Evolutionary conservation across 2,113 vertebrate genomes (phyloP), one percentile per base, ranked within the genome.

Genomic region (Oryctolagus cuniculus): DNA sequence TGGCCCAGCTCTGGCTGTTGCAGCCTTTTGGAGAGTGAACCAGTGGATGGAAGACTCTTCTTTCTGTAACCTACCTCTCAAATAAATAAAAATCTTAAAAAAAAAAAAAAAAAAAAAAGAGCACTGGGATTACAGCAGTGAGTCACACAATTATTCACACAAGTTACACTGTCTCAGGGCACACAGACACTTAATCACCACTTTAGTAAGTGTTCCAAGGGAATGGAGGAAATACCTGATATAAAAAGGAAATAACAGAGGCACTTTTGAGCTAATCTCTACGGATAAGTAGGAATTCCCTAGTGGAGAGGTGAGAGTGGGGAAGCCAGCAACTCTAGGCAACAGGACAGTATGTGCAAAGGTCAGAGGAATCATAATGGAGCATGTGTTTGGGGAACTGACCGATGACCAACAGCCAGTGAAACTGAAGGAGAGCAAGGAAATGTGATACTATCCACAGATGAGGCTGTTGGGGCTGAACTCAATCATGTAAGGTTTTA

Each of bases 201-300:
- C 0, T n/a, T 12, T 44, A 64, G 64, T 29, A 79, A 89, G 49
- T 69, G 36, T 15, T 73, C 61, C 31, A 25, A 89, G 22, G 19
- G 38, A 81, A 78, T 29, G 10, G 27, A 82, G 82, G 36, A 89
- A 94, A 86, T 51, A 81, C 87, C 53, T 94, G 49, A 74, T 51
- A 34, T 34, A 64, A 86, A 70, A 82, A 90, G 29, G 73, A 81
- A 94, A 16, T 53, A 38, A 80, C 55, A 95, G n/a, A 86, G 78
- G 78, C 44, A 84, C 63, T 94, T 93, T 22, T 77, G 81, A 95
- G 70, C 66, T 80, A 1, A 86, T 44, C 51, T 78, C 66, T 79
- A 92, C 91, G 67, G 44, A 89, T 58, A 27, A 84, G 53, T 24
- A 75, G 22, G 74, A 93, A 88, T 92, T 66, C 91, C 49, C 16